Conservation (phyloP, 2,113 vertebrate species). For the Daboia siamensis region DNA sequence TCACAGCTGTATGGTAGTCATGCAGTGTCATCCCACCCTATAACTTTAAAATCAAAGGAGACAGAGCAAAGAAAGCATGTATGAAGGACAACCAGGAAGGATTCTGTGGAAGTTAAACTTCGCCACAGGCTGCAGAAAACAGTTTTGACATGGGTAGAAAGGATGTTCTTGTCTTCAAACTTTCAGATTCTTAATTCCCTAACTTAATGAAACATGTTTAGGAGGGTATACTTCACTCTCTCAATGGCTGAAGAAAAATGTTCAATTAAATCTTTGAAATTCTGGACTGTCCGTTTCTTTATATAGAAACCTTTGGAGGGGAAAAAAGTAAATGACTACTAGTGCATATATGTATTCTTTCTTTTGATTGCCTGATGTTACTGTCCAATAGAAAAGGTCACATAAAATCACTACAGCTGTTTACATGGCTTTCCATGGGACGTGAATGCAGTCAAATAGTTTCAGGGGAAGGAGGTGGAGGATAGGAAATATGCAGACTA, state of each 20-base stretch:
- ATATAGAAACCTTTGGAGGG: not conserved
- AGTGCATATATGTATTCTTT: not conserved
- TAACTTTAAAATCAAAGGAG: constrained; percentile 9
- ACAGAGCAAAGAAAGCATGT: not conserved
- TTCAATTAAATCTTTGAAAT: not conserved
- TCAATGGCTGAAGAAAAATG: not conserved
- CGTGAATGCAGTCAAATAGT: not conserved
- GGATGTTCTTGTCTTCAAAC: not conserved
- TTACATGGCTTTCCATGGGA: not conserved
- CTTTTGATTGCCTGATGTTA: not conserved
- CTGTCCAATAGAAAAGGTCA: not conserved
- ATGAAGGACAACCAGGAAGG: not conserved
- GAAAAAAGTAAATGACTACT: not conserved
- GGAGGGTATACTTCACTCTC: not conserved
- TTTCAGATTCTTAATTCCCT: not conserved
- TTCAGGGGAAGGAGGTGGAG: not conserved
- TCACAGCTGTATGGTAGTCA: not conserved
- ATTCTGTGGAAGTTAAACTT: not conserved
- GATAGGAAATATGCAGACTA: not conserved
- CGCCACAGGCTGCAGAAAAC: not conserved
- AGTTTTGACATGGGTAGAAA: constrained; percentile 3
- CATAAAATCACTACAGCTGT: not conserved
- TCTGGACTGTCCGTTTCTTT: not conserved
- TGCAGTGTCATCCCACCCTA: not conserved
- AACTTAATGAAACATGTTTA: not conserved